A percentile compares a stretch with the other conserved stretches of the same genome.
Evolutionary conservation across 1,140 invertebrate species (phyloP).

Genomic region (Bombus sylvicola): DNA sequence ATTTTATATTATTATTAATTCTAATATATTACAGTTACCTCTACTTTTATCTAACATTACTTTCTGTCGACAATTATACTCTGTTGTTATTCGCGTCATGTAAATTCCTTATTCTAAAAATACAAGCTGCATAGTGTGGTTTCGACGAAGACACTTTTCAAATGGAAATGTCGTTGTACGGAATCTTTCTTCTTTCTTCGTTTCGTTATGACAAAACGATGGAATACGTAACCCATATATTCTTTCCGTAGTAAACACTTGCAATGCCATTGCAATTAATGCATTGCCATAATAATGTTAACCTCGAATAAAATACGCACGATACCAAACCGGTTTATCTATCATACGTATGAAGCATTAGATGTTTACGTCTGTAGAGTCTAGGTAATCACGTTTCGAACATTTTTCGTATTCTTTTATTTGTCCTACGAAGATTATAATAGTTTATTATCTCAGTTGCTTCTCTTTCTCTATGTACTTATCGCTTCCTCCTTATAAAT

Average conservation of each 20-base stretch:
- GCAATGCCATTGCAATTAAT: background rate
- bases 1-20: background rate
- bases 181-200: background rate
- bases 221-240: background rate
- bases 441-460: background rate
- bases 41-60: background rate
- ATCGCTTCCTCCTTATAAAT: background rate
- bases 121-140: background rate
- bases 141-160: background rate
- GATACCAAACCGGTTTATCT: slow-evolving; percentile 22
- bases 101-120: background rate
- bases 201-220: background rate
- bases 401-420: background rate
- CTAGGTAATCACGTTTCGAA: background rate
- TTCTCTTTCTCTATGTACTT: background rate
- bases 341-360: background rate
- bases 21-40: background rate
- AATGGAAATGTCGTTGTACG: background rate
- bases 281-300: slow-evolving; percentile 7
- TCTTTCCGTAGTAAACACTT: background rate
- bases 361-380: background rate
- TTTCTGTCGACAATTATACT: too few relatives aligned
- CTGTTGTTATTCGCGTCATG: background rate
- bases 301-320: background rate
- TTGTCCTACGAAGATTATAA: background rate